phyloP scores from a whole-genome alignment of 1,140 invertebrate species.

The Drosophila fuyamai region DNA sequence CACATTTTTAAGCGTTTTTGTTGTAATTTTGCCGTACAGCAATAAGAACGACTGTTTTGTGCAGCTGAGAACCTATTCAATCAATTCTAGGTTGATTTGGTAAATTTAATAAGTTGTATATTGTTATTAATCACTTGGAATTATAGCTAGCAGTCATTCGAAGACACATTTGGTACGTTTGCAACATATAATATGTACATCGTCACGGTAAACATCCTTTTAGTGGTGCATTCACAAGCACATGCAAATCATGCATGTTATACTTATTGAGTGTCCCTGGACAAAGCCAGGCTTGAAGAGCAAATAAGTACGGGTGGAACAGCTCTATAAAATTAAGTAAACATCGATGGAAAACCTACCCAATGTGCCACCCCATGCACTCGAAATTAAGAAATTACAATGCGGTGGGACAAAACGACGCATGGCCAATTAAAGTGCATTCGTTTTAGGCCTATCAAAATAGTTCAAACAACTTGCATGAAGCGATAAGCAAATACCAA shows the following conservation, averaged over 20 bases:
- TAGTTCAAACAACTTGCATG: constrained; percentile 57
- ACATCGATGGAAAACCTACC: constrained; percentile 16
- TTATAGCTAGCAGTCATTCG: too few species aligned
- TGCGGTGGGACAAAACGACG: constrained; percentile 24
- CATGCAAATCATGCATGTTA: neutral
- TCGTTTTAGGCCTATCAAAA: constrained; percentile 32
- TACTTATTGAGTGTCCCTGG: neutral
- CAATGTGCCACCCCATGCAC: constrained; percentile 19
- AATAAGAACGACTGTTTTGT: too few species aligned
- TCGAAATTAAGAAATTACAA: constrained; percentile 55
- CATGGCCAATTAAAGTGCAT: constrained; percentile 54
- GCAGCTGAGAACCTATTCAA: too few species aligned
- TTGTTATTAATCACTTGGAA: too few species aligned
- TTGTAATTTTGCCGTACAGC: too few species aligned
- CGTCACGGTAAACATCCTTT: neutral
- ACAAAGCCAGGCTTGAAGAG: neutral
- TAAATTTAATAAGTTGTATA: too few species aligned
- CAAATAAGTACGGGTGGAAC: neutral
- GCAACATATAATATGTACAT: too few species aligned
- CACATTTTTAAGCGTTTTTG: too few species aligned
- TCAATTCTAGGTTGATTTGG: too few species aligned
- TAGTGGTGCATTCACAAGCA: too few species aligned
- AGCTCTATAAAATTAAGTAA: constrained; percentile 14
- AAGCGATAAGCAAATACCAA: constrained; percentile 61
- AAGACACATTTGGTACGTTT: too few species aligned